Evolutionary conservation across 2,797 vertebrate genomes (phyloP), one percentile per base, ranked within the genome.

Genomic region (Gambusia yucatana): DNA sequence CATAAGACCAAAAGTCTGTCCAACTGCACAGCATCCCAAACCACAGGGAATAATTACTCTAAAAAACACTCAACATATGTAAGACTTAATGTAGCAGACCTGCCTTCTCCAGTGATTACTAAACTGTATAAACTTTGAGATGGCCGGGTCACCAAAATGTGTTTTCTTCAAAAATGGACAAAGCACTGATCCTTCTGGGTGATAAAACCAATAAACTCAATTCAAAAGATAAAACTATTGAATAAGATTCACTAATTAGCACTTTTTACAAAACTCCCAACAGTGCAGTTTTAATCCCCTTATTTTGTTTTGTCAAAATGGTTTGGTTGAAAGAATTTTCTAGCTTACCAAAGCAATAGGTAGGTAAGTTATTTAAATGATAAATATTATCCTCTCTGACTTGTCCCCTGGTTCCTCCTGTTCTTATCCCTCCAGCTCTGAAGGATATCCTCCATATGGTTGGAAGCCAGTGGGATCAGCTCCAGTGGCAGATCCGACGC

Each of bases 381-480:
- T 36, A 6, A 73, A 52, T 25, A 22, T 50, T 17, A 30, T 59
- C 36, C 39, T 36, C 13, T 43, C 43, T 65, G 25, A 67, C 36
- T 67, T 13, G 28, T 41, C 25, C 16, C 44, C 20, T 52, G 2
- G 3, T 25, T 81, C 20, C 41, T 77, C 72, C 0, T 76, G 61
- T 79, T 30, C 80, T 47, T 91, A 39, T 78, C 79, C 86, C 89
- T 91, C 80, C 96, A 99, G 98, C 96, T 87, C 96, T 99, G 90
- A 96, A 95, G 95, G 98, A 99, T 90, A 99, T 97, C 95, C 96
- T 99, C 92, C 96, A 96, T 87, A 98, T 98, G 97, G 98, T 99
- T 82, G 95, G 95, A 67, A 95, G 95, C 94, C 98, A 99, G 86
- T 99, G 98, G 98, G 97, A 97, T 88, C 97, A 99, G 93, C 96